Percentiles rank a stretch among this genome's conserved stretches.
These are phyloP conservation scores for Choristoneura rosaceana DNA, from an alignment of 2,888 invertebrate genomes.

Conservation along the genomic window DNA sequence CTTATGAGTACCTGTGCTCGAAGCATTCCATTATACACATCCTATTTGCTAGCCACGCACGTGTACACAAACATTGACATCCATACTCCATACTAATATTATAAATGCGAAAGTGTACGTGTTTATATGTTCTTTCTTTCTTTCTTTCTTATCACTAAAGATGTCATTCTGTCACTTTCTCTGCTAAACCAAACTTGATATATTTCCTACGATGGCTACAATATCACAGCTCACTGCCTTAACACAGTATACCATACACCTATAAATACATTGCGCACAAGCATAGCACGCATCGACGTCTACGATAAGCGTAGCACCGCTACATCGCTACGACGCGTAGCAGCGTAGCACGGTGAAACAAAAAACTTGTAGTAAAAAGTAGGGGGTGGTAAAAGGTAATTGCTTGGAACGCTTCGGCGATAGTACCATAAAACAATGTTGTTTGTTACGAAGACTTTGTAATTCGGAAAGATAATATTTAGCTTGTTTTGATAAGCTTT, in stretches of 20 bases:
- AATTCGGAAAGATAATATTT: constrained; percentile 15
- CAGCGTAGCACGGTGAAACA: constrained; percentile 35
- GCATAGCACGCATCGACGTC: not conserved
- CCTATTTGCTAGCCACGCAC: too few relatives aligned
- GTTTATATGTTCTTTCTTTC: too few relatives aligned
- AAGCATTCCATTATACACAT: too few relatives aligned
- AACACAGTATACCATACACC: not conserved
- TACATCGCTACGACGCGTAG: constrained; percentile 34
- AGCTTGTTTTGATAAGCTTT: constrained; percentile 12
- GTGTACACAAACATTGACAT: too few relatives aligned
- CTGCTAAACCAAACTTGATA: not conserved
- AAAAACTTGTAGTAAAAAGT: constrained; percentile 4
- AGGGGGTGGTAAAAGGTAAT: constrained; percentile 5
- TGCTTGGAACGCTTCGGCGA: constrained; percentile 8
- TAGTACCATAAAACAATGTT: constrained; percentile 10
- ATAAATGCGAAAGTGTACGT: too few relatives aligned
- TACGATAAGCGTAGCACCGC: constrained; percentile 3
- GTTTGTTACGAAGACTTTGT: constrained; percentile 1
- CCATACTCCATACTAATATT: too few relatives aligned
- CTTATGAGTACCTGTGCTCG: too few relatives aligned
- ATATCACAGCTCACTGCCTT: not conserved
- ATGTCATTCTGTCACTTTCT: too few relatives aligned
- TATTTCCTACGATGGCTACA: not conserved
- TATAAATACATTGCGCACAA: not conserved
- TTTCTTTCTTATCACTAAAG: too few relatives aligned